Evolutionary conservation across 1,140 invertebrate genomes (phyloP).

Genomic region (Zaprionus inermis): DNA sequence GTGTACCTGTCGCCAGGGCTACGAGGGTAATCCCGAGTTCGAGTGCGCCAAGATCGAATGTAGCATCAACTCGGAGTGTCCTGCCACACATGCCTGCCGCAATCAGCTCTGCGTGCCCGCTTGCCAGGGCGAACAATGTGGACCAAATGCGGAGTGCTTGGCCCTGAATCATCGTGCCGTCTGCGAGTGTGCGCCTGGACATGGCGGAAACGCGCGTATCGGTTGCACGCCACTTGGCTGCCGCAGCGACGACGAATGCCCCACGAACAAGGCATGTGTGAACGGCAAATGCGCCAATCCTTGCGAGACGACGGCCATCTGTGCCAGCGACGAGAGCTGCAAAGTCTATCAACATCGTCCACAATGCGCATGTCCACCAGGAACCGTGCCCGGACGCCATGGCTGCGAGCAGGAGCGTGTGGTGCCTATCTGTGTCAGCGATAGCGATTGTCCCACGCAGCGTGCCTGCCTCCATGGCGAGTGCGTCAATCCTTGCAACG

Average conservation of each 20-base stretch:
- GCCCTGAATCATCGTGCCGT: conserved; percentile 90
- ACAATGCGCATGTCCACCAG: conserved; percentile 91
- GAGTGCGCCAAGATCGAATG: conserved; percentile 90
- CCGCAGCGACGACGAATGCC: conserved; percentile 90
- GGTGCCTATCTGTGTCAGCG: conserved; percentile 88
- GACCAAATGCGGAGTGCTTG: conserved; percentile 89
- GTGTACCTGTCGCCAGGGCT: conserved; percentile 92
- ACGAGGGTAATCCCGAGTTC: conserved; percentile 91
- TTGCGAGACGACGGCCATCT: conserved; percentile 88
- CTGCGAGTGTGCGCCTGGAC: conserved; percentile 92
- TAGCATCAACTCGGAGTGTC: conserved; percentile 90
- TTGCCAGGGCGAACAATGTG: conserved; percentile 90
- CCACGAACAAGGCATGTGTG: conserved; percentile 90
- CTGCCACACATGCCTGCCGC: conserved; percentile 90
- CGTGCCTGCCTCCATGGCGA: conserved; percentile 91
- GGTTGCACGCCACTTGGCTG: conserved; percentile 91
- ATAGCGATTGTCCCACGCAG: conserved; percentile 92
- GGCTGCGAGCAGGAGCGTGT: conserved; percentile 87
- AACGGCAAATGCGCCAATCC: conserved; percentile 92
- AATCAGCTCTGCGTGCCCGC: conserved; percentile 92
- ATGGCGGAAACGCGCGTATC: conserved; percentile 91
- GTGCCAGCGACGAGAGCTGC: conserved; percentile 89
- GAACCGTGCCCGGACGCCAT: conserved; percentile 88
- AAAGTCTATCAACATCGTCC: conserved; percentile 90
- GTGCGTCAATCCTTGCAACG: conserved; percentile 93